A percentile compares a stretch with the other conserved stretches of the same genome.
phyloP scores from a whole-genome alignment of 2,888 invertebrate species.

The Eupithecia subumbrata region DNA sequence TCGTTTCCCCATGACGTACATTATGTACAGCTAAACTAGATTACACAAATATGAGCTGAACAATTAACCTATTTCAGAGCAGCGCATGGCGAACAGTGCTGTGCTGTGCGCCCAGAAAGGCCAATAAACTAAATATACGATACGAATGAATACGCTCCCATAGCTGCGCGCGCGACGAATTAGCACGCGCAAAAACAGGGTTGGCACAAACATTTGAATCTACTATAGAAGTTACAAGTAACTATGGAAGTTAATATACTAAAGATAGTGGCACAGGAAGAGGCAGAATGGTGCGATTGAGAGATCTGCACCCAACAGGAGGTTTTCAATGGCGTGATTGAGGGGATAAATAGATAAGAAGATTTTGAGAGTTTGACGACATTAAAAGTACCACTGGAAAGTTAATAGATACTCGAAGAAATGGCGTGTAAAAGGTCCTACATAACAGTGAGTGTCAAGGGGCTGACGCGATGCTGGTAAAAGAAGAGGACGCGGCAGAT shows the following conservation, averaged over 20 bases:
- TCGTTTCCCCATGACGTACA: slow-evolving; percentile 1
- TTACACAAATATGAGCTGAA: slow-evolving; percentile 3
- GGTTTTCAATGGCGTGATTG: not conserved
- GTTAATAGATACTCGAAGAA: not conserved
- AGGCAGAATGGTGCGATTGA: not conserved
- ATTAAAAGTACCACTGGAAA: not conserved
- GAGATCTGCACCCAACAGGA: not conserved
- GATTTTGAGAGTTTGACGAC: not conserved
- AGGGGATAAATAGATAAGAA: not conserved
- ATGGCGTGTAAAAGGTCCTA: not conserved
- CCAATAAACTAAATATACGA: slow-evolving; percentile 29
- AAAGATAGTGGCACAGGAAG: not conserved
- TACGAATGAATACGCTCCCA: slow-evolving; percentile 20
- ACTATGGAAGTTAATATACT: no score
- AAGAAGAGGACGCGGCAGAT: not conserved
- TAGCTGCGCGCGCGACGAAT: slow-evolving; percentile 28
- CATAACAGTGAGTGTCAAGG: not conserved
- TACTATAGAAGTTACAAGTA: not conserved
- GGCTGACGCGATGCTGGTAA: not conserved
- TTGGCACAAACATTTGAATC: slow-evolving; percentile 10
- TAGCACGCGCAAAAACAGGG: slow-evolving; percentile 35
- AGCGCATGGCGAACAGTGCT: not conserved
- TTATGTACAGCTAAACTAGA: not conserved
- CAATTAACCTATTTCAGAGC: slow-evolving; percentile 15
- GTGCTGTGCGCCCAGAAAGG: slow-evolving; percentile 22